These are phyloP conservation scores for Drosophila mojavensis DNA, from an alignment of 1,140 invertebrate genomes.

Conservation along the genomic window DNA sequence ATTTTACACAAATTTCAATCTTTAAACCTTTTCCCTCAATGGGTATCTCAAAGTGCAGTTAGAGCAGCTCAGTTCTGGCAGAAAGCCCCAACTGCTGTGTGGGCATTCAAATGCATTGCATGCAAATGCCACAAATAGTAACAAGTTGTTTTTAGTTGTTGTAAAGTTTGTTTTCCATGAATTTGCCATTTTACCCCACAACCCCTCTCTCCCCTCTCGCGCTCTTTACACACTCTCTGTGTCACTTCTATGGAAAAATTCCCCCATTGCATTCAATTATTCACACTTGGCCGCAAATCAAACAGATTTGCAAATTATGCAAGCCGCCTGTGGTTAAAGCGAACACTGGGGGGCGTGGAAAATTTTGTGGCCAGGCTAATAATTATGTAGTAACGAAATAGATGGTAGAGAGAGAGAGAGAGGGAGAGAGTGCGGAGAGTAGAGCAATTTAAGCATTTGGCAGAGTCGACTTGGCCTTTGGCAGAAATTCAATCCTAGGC, in stretches of 20 bases:
- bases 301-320: slow-evolving; percentile 45
- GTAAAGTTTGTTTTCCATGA: slow-evolving; percentile 19
- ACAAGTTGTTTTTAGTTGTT: slow-evolving; percentile 31
- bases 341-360: background rate
- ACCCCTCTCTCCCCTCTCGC: too few species aligned
- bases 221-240: background rate
- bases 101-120: slow-evolving; percentile 19
- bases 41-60: background rate
- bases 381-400: background rate
- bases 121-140: slow-evolving; percentile 30
- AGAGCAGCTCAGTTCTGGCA: background rate
- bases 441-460: background rate
- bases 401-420: background rate
- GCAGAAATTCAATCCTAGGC: background rate
- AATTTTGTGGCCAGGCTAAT: background rate
- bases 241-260: slow-evolving; percentile 5
- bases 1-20: background rate
- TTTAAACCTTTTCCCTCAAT: background rate
- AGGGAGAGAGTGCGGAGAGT: background rate
- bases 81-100: background rate
- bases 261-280: slow-evolving; percentile 42
- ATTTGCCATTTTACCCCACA: slow-evolving; percentile 10
- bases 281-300: slow-evolving; percentile 42
- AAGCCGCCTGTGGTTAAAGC: slow-evolving; percentile 18
- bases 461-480: too few species aligned